Base-by-base conservation (phyloP, 2,888 invertebrate species). In the Volucella zonaria region DNA sequence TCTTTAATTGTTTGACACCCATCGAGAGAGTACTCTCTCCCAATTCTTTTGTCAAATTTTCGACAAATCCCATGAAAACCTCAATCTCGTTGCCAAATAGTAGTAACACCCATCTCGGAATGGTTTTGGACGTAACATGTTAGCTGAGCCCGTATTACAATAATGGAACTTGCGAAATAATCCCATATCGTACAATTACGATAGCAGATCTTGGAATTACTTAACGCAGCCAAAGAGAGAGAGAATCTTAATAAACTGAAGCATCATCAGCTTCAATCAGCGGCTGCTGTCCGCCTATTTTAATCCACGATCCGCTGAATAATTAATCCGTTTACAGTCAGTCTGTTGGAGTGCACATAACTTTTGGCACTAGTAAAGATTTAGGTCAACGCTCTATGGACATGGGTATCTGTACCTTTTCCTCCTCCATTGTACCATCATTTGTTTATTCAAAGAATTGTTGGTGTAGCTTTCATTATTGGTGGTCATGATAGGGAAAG, bases 331-430 rank as follows among this genome's bases (percentile, higher is more conserved):
- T 59, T 59, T 59, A 59, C 58, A 10, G 58, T 40, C 14, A 38
- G 31, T 31, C 31, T 4, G 43, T 47, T 56, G 23, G n/a, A 49
- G 68, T 38, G 68, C 38, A 45, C 68, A 45, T 56, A 58, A 47
- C 54, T 58, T 58, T 58, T 58, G n/a, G 70, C 56, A 43, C 54
- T 23, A 4, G 10, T 2, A n/a, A 40, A 70, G 49, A 70, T 70
- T 58, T 59, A 42, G 59, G 59, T 59, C 59, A 70, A 59, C n/a
- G 59, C 40, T 59, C 70, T 47, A 59, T 59, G 47, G 47, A 47
- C 31, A 31, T 31, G 31, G 6, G 31, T 31, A 6, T 31, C 31
- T 62, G 31, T 3, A 47, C 15, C 47, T 62, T 9, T 40, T 23
- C n/a, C 11, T 23, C 14, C 43, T 23, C 61, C 43, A 9, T 31